phyloP scores from a whole-genome alignment of 2,113 vertebrate genomes.

The Psittacula cyanocephala region DNA sequence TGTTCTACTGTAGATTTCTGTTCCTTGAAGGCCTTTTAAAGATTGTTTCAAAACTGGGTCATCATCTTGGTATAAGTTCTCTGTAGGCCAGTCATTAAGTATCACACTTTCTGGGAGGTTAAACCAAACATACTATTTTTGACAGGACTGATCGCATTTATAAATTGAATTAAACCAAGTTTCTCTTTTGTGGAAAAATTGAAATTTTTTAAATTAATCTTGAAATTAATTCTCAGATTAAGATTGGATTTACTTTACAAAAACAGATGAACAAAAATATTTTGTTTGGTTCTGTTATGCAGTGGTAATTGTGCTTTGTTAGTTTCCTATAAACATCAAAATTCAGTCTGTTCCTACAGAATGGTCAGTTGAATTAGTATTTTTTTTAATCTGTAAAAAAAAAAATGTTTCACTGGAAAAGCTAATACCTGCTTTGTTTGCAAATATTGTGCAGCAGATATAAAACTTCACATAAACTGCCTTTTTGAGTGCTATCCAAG shows the following conservation, averaged over 20 bases:
- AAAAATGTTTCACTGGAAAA: not conserved
- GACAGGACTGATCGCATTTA: not conserved
- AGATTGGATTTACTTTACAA: not conserved
- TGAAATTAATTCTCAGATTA: not conserved
- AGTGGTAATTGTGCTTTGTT: not conserved
- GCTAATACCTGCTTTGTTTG: slow-evolving; percentile 28
- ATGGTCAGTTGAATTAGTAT: not conserved
- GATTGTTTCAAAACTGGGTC: not conserved
- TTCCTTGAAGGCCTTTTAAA: not conserved
- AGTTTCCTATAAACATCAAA: not conserved
- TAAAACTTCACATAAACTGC: not conserved
- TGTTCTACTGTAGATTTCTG: not conserved
- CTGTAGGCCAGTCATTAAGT: not conserved
- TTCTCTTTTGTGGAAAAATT: not conserved
- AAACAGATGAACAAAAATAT: not conserved
- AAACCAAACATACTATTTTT: not conserved
- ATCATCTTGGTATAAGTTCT: not conserved
- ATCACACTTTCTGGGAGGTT: not conserved
- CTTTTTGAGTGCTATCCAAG: slow-evolving; percentile 34
- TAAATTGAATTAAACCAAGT: not conserved
- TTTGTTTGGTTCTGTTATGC: not conserved
- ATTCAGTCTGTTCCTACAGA: not conserved
- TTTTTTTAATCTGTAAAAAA: not conserved
- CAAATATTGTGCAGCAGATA: not conserved
- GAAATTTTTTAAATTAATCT: not conserved